Evolutionary conservation across 1,140 invertebrate genomes (phyloP), one percentile per base, ranked within the genome.

Genomic region (Drosophila parvula): DNA sequence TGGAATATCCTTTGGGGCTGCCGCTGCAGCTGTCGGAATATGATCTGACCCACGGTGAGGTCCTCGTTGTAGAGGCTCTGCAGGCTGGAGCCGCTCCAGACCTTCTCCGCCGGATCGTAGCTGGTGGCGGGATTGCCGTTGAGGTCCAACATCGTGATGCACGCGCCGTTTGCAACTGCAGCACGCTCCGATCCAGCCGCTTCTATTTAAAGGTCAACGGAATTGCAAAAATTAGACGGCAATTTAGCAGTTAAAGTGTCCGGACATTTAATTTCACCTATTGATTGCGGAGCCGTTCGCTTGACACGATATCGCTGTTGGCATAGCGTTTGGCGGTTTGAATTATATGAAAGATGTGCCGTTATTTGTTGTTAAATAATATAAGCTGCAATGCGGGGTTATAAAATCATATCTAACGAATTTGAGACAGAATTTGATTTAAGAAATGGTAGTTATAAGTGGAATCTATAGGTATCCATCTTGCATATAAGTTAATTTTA

Each of bases 1-100:
- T 92, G 77, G 36, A 81, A 88, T 40, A 90, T 73, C 32, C 79
- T 74, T n/a, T 85, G 73, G 3, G 84, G 64, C 7, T 89, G 71
- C 22, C 45, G 64, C 28, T 89, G 84, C 59, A 89, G 27, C 48
- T 75, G 74, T 22, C 58, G 68, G 47, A 81, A 84, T 34, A 89
- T 80, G 6, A 89, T 81, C 45, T 89, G 85, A 14, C 84, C 83
- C 14, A 79, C 75, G 11, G 83, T 88, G 6, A 86, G 67, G 2
- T 82, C 83, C 27, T 86, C 71, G 50, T 86, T 82, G 58, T 79
- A 88, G 32, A 62, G 68, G 22, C 76, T 88, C 45, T 77, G 79
- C 45, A 62, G 67, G 3, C 8, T 38, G 38, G 57, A 38, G 2
- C 83, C 83, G 14, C 83, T 83, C 83, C 83, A 86, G 30, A 83